Percentiles rank a stretch among this genome's conserved stretches.
phyloP scores from a whole-genome alignment of 2,888 invertebrate genomes.

The Cylloceria caligata region DNA sequence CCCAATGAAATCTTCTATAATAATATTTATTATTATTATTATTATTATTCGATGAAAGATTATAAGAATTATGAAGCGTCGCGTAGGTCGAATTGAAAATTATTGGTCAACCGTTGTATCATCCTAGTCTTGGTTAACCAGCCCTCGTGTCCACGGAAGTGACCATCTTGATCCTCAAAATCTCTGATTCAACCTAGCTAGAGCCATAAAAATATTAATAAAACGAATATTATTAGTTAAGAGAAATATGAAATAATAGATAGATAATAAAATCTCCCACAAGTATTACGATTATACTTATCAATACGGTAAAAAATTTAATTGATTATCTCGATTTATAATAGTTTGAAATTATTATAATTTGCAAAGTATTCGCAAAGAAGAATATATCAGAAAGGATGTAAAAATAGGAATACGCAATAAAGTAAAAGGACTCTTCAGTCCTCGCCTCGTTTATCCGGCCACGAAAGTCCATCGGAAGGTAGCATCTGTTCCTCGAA shows the following conservation, averaged over 20 bases:
- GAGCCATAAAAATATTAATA: too few relatives aligned
- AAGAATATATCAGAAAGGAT: neutral
- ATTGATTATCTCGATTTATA: neutral
- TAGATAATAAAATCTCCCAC: neutral
- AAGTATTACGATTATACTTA: neutral
- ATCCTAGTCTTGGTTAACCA: too few relatives aligned
- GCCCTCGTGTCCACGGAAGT: too few relatives aligned
- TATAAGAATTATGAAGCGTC: too few relatives aligned
- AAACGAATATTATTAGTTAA: too few relatives aligned
- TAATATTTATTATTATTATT: slow-evolving; percentile 13
- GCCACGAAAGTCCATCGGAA: slow-evolving; percentile 16
- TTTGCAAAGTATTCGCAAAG: too few relatives aligned
- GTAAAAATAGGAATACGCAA: slow-evolving; percentile 20
- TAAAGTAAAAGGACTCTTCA: neutral
- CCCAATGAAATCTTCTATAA: slow-evolving; percentile 15
- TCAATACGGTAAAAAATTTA: neutral
- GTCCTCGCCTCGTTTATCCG: slow-evolving; percentile 9
- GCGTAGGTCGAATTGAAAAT: too few relatives aligned
- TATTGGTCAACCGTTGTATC: too few relatives aligned
- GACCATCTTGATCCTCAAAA: too few relatives aligned
- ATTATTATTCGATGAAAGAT: neutral
- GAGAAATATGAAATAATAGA: too few relatives aligned
- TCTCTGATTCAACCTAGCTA: too few relatives aligned
- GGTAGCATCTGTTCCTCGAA: slow-evolving; percentile 49
- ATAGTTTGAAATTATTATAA: too few relatives aligned